Percentiles rank a stretch among this genome's conserved stretches.
phyloP scores from a whole-genome alignment of 2,888 invertebrate genomes.

The Entomobrya proxima region DNA sequence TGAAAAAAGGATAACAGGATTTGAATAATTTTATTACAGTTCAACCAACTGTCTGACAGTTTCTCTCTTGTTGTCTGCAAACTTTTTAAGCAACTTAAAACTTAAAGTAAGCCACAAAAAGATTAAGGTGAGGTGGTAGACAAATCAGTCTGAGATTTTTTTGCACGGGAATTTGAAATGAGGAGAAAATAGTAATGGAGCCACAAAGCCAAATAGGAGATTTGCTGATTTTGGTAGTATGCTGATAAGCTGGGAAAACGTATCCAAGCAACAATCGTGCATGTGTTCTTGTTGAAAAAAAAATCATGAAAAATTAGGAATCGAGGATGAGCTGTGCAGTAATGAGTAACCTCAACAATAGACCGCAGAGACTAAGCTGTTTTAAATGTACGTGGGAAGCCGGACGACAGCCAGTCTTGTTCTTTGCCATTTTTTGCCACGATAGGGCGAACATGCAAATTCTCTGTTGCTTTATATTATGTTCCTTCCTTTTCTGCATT shows the following conservation, averaged over 20 bases:
- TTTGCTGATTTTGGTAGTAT: conserved; percentile 25
- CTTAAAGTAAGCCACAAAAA: neutral
- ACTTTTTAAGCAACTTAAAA: neutral
- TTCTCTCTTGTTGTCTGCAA: neutral
- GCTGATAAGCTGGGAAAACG: neutral
- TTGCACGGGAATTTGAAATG: conserved; percentile 1
- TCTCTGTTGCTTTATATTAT: neutral
- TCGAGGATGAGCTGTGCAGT: neutral
- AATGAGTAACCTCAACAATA: neutral
- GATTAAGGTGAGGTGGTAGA: neutral
- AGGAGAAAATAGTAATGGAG: neutral
- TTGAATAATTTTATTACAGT: neutral
- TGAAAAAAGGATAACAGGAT: conserved; percentile 6
- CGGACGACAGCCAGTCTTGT: conserved; percentile 12
- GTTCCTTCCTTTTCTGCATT: neutral
- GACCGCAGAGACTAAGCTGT: neutral
- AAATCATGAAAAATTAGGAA: conserved; percentile 27
- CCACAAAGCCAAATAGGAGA: conserved; percentile 14
- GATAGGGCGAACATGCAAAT: neutral
- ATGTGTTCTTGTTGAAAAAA: neutral
- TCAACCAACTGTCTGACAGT: neutral
- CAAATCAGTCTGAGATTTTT: conserved; percentile 16
- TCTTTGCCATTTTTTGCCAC: neutral
- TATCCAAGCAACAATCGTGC: neutral
- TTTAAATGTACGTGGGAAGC: neutral